Evolutionary conservation across 2,797 vertebrate genomes (phyloP).

Genomic region (Xenentodon cancila): DNA sequence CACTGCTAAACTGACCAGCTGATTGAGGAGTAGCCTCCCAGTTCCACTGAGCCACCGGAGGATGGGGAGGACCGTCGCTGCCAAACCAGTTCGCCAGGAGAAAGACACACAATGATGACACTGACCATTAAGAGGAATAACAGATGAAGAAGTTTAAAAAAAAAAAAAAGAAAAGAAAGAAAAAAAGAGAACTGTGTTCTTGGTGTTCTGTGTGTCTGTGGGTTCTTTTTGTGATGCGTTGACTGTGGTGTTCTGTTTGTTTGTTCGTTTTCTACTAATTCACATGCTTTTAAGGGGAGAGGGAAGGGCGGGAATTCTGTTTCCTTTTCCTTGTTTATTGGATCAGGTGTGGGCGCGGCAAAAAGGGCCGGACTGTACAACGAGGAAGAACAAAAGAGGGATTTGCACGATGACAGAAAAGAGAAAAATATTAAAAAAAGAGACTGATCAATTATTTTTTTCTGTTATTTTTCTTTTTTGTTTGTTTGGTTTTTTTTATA

Average conservation of each 20-base stretch:
- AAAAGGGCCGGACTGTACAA: conserved; percentile 40
- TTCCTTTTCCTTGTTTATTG: conserved; percentile 65
- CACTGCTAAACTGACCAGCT: conserved; percentile 76
- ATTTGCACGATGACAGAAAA: conserved; percentile 63
- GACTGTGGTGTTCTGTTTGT: conserved; percentile 83
- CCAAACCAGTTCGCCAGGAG: conserved; percentile 64
- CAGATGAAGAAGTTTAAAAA: conserved; percentile 57
- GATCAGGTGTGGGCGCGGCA: conserved; percentile 38
- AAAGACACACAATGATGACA: conserved; percentile 58
- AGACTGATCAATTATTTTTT: conserved; percentile 71
- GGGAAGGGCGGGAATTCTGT: conserved; percentile 43
- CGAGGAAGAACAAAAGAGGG: conserved; percentile 61
- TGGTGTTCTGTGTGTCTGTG: conserved; percentile 86
- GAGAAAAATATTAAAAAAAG: conserved; percentile 62
- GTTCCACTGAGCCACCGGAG: conserved; percentile 65
- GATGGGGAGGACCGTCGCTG: conserved; percentile 44
- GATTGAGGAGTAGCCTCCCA: conserved; percentile 63
- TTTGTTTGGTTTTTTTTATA: conserved; percentile 44
- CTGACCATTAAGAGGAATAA: conserved; percentile 61
- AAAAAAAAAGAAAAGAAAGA: conserved; percentile 44
- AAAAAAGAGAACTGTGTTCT: conserved; percentile 79
- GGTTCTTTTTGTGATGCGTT: conserved; percentile 85
- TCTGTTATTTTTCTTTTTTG: conserved; percentile 29
- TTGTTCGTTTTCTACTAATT: conserved; percentile 82
- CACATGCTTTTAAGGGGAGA: conserved; percentile 70